Base-by-base conservation (phyloP, 2,797 vertebrate species). In the Nannoperca australis region DNA sequence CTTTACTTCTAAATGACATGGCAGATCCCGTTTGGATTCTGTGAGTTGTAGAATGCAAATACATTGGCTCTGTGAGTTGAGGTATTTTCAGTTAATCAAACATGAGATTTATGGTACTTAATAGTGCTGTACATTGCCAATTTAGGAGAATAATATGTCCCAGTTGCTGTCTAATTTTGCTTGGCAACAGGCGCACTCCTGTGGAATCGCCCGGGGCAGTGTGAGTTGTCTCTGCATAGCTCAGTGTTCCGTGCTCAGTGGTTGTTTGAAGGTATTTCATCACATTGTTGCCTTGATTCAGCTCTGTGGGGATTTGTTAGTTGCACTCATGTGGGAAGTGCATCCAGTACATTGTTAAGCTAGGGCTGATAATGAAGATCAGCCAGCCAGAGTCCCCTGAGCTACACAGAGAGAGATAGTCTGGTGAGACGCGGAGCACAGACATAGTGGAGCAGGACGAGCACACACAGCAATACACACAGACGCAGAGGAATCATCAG, bases 251-350 rank as follows among this genome's bases (percentile, higher is more conserved):
- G 75, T 70, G 86, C 90, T 90, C 86, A 60, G 85, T 91, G 88
- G 90, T 81, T 91, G 91, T 94, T 94, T 94, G 93, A 94, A 93
- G 93, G 91, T 93, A 92, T 94, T 95, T 95, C 92, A 94, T 94
- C 92, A 93, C 89, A 85, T 88, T 87, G 92, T 91, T 91, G 93
- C 93, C 92, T 93, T 93, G 92, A 92, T 92, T 93, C 92, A 83
- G 89, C 94, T 94, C 94, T 91, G 90, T 88, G 79, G 93, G 93
- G 94, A 93, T 94, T 94, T 94, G 93, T 93, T 93, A 91, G 92
- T 92, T 92, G 93, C 92, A 90, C 91, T 93, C 93, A 93, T 90
- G 88, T 94, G 93, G 91, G 93, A 93, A 93, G 93, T 92, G 92
- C 91, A 93, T 94, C 89, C 92, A 93, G 91, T 83, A 89, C 91